phyloP scores from a whole-genome alignment of 2,797 vertebrate species.

The Astyanax mexicanus region DNA sequence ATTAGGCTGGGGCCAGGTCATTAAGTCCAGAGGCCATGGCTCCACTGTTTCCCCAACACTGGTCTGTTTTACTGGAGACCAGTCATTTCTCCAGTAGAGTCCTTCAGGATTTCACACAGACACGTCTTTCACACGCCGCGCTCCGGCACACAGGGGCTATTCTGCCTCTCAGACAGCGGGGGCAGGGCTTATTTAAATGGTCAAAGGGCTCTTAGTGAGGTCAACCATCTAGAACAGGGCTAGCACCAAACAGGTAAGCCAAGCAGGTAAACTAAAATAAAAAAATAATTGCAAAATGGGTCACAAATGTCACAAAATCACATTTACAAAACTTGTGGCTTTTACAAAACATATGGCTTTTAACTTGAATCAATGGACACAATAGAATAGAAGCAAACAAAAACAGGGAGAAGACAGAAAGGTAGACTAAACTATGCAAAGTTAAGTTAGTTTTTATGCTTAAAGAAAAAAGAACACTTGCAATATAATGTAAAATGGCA shows the following conservation, averaged over 20 bases:
- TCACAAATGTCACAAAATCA: no score
- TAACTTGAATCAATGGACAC: no score
- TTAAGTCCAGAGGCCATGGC: background rate
- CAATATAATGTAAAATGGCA: no score
- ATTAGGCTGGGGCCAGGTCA: background rate
- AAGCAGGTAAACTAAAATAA: no score
- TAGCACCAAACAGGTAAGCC: background rate
- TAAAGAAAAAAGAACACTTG: no score
- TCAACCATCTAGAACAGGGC: background rate
- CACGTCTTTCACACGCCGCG: constrained; percentile 38
- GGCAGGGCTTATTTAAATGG: constrained; percentile 2
- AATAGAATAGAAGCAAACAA: no score
- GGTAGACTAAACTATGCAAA: no score
- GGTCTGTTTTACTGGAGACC: background rate
- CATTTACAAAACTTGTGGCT: no score
- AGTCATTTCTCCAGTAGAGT: background rate
- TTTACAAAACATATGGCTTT: no score
- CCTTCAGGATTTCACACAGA: background rate
- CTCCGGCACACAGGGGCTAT: constrained; percentile 25
- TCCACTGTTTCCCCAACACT: constrained; percentile 3
- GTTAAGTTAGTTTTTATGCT: no score
- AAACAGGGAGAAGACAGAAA: no score
- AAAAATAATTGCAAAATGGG: no score
- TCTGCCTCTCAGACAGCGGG: constrained; percentile 14
- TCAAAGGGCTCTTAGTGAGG: background rate